phyloP scores from a whole-genome alignment of 1,140 invertebrate genomes.

The Macrostomum lignano region DNA sequence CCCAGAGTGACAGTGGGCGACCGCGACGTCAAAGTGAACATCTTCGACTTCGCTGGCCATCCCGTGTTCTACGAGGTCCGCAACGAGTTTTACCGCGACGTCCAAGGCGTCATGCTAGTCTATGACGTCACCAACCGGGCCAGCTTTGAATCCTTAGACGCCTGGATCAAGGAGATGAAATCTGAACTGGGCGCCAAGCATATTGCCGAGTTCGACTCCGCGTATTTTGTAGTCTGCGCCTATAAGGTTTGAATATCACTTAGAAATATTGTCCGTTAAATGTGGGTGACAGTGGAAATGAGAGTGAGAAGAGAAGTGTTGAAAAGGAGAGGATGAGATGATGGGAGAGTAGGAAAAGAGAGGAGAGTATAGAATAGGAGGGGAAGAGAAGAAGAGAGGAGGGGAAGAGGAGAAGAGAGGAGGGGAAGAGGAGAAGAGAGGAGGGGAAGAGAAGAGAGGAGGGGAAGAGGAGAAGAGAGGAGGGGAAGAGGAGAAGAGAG shows the following conservation, averaged over 20 bases:
- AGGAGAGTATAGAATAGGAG: no score
- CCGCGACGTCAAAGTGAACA: constrained; percentile 27
- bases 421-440: no score
- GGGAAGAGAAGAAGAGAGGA: no score
- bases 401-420: no score
- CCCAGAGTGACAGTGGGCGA: constrained; percentile 19
- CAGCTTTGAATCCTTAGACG: constrained; percentile 20
- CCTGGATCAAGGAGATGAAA: constrained; percentile 22
- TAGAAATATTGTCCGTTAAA: not conserved
- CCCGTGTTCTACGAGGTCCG: constrained; percentile 29
- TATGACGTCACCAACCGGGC: constrained; percentile 18
- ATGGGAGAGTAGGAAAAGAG: no score
- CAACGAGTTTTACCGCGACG: constrained; percentile 28
- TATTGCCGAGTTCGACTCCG: constrained; percentile 17
- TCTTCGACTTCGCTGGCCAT: constrained; percentile 31
- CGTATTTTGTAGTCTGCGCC: constrained; percentile 21
- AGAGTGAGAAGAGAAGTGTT: no score
- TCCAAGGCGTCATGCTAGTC: constrained; percentile 22
- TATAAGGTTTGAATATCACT: constrained; percentile 20
- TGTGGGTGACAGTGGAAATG: no score
- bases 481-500: no score
- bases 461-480: no score
- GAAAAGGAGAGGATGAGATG: no score
- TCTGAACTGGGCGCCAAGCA: constrained; percentile 19
- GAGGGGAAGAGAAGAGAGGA: no score